Conservation (phyloP, 2,797 vertebrate species). For the Vespertilio murinus region DNA sequence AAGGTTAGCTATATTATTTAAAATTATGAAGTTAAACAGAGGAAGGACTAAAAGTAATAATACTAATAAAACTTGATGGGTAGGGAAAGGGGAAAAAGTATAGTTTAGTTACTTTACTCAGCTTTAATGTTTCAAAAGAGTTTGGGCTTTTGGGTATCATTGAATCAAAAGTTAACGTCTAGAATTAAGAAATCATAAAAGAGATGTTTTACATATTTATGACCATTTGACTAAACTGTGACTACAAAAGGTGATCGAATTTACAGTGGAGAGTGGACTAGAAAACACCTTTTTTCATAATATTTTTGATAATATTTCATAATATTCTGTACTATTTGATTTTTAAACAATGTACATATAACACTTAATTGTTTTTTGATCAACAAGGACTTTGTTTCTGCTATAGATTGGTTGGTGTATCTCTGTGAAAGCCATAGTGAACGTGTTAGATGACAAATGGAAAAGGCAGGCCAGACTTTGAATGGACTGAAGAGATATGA, state of each 20-base stretch:
- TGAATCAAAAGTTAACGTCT: constrained; percentile 47
- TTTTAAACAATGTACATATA: not conserved
- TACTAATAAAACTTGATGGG: not conserved
- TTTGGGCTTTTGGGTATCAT: not conserved
- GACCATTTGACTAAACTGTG: not conserved
- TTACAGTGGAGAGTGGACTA: not conserved
- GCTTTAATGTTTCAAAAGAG: not conserved
- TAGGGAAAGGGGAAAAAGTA: not conserved
- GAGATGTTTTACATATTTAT: not conserved
- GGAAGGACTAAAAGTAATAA: not conserved
- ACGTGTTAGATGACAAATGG: not conserved
- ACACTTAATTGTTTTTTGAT: not conserved
- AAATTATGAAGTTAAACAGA: not conserved
- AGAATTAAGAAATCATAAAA: constrained; percentile 6
- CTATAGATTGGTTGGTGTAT: not conserved
- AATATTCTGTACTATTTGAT: not conserved
- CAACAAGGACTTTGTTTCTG: not conserved
- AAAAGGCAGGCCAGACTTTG: not conserved
- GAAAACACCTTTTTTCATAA: not conserved
- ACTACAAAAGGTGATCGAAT: not conserved
- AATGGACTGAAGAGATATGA: not conserved
- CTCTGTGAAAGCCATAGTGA: not conserved
- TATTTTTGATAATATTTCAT: no score
- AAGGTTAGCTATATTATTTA: not conserved
- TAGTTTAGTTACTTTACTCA: constrained; percentile 8